phyloP scores from a whole-genome alignment of 2,888 invertebrate species.

The Idaea straminata region DNA sequence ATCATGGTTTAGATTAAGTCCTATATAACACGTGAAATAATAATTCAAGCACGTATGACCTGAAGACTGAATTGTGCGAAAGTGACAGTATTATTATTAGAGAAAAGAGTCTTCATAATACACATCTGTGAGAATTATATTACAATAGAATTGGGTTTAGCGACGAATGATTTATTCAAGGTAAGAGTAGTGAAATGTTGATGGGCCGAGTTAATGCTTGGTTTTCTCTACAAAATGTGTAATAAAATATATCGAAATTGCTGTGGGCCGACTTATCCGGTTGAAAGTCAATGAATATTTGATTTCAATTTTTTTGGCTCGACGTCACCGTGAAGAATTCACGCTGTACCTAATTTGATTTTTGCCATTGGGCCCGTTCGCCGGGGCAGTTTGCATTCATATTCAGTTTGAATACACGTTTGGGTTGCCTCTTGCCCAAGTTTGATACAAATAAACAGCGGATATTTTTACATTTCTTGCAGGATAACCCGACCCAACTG shows the following conservation, averaged over 20 bases:
- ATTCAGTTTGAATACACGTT: conserved; percentile 78
- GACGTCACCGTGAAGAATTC: conserved; percentile 79
- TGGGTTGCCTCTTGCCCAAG: conserved; percentile 73
- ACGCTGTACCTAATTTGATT: conserved; percentile 81
- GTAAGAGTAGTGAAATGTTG: conserved; percentile 35
- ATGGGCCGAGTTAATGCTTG: conserved; percentile 39
- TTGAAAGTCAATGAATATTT: conserved; percentile 80
- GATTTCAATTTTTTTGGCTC: conserved; percentile 79
- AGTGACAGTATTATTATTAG: conserved; percentile 3
- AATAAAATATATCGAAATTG: conserved; percentile 80
- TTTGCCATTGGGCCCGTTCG: conserved; percentile 77
- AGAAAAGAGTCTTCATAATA: conserved; percentile 2
- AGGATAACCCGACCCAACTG: conserved; percentile 76
- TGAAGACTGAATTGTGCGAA: not conserved
- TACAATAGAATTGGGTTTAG: conserved; percentile 18
- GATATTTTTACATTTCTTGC: conserved; percentile 78
- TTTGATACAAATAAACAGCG: conserved; percentile 80
- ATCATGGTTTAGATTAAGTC: conserved; percentile 62
- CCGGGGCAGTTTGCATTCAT: conserved; percentile 79
- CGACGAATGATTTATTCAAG: conserved; percentile 16
- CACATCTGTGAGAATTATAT: conserved; percentile 3
- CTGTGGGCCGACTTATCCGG: conserved; percentile 79
- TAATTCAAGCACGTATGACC: conserved; percentile 14
- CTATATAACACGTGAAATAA: conserved; percentile 50
- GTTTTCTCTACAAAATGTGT: conserved; percentile 70